Percentiles rank a stretch among this genome's conserved stretches.
Evolutionary conservation across 2,888 invertebrate species (phyloP).

Genomic region (Polia nebulosa): DNA sequence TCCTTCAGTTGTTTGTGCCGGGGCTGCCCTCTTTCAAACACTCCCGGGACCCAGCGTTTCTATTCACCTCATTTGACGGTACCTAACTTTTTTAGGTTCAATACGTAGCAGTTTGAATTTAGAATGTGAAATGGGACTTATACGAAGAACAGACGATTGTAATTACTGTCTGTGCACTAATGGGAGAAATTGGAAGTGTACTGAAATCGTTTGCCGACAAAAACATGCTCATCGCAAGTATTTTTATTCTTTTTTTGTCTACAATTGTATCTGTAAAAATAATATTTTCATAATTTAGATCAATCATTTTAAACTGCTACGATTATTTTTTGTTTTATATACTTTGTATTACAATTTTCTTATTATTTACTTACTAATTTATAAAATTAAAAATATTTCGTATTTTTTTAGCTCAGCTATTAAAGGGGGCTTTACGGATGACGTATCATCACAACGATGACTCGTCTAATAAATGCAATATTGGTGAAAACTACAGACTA

Average conservation of each 20-base stretch:
- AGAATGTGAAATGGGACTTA: neutral
- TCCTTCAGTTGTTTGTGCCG: too few species aligned
- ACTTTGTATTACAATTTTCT: too few species aligned
- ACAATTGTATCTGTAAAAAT: too few species aligned
- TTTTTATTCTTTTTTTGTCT: neutral
- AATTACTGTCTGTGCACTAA: constrained; percentile 2
- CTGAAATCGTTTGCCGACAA: neutral
- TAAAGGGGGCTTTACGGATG: neutral
- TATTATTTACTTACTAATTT: too few species aligned
- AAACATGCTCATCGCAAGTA: neutral
- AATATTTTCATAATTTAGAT: too few species aligned
- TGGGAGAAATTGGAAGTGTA: neutral
- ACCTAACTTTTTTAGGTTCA: too few species aligned
- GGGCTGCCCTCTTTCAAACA: too few species aligned
- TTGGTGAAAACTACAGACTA: constrained; percentile 2
- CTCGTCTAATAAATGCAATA: neutral
- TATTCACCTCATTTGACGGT: too few species aligned
- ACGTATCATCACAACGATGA: neutral
- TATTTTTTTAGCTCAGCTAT: neutral
- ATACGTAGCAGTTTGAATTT: neutral
- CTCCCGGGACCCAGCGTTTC: too few species aligned
- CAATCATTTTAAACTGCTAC: too few species aligned
- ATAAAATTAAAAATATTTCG: neutral
- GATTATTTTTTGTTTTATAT: too few species aligned
- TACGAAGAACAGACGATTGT: neutral